phyloP scores from a whole-genome alignment of 1,140 invertebrate species.

The Mercenaria mercenaria region DNA sequence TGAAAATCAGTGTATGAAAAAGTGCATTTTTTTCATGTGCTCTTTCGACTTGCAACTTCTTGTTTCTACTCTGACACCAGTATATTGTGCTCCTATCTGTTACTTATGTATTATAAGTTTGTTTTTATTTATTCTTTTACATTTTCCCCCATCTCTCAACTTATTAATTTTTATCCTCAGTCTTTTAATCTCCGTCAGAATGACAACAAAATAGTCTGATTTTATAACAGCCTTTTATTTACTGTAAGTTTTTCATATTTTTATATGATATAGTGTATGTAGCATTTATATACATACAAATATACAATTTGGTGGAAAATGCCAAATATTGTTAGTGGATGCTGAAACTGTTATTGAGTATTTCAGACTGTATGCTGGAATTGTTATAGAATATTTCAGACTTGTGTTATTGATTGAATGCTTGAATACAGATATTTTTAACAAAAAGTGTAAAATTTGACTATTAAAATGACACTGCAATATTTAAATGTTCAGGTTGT shows the following conservation, averaged over 20 bases:
- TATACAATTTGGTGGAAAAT: constrained; percentile 26
- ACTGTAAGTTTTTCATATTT: neutral
- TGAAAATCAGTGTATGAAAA: neutral
- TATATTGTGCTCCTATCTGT: neutral
- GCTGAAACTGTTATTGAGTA: neutral
- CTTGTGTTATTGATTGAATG: constrained; percentile 44
- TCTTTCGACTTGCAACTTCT: neutral
- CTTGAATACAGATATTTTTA: constrained; percentile 57
- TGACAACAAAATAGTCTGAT: neutral
- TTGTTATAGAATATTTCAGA: constrained; percentile 24
- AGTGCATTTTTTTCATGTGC: neutral
- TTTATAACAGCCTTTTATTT: constrained; percentile 2
- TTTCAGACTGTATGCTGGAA: neutral
- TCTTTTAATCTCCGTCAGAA: neutral
- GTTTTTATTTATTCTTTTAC: constrained; percentile 8
- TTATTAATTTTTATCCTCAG: neutral
- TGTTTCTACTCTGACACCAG: neutral
- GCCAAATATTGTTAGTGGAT: constrained; percentile 47
- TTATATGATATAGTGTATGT: constrained; percentile 30
- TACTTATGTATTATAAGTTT: neutral
- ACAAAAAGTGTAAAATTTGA: constrained; percentile 65
- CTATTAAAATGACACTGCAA: constrained; percentile 67
- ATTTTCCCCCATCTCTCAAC: neutral
- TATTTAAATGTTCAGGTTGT: constrained; percentile 21
- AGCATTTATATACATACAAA: constrained; percentile 56